Evolutionary conservation across 1,140 invertebrate genomes (phyloP).

Genomic region (Pseudomyrmex dendroicus): DNA sequence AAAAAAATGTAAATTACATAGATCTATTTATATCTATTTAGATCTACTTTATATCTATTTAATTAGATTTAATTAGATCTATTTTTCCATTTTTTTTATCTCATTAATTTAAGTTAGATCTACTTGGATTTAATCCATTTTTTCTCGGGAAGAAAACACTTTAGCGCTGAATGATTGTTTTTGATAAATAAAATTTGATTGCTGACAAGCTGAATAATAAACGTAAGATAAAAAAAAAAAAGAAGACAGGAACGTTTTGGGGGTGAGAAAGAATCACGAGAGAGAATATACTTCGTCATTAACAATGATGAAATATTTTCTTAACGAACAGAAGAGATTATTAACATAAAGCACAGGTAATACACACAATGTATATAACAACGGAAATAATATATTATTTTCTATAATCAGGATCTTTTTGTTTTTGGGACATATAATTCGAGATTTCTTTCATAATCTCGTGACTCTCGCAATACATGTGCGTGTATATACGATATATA

Average conservation of each 20-base stretch:
- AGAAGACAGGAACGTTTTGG: conserved; percentile 7
- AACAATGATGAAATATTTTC: conserved; percentile 22
- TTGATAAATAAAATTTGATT: background rate
- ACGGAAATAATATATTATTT: conserved; percentile 62
- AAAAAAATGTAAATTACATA: too few relatives aligned
- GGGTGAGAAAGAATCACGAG: conserved; percentile 21
- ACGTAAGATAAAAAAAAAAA: background rate
- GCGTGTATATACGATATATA: conserved; percentile 60
- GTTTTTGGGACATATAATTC: conserved; percentile 38
- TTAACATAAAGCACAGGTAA: conserved; percentile 26
- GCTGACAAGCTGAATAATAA: background rate
- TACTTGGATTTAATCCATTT: too few relatives aligned
- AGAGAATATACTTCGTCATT: conserved; percentile 23
- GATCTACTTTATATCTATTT: too few relatives aligned
- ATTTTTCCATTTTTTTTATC: too few relatives aligned
- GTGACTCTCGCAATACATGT: conserved; percentile 50
- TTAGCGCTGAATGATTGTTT: background rate
- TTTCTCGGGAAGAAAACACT: too few relatives aligned
- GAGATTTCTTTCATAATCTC: conserved; percentile 33
- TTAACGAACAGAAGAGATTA: conserved; percentile 24
- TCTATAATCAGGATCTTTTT: conserved; percentile 39
- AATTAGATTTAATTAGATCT: too few relatives aligned
- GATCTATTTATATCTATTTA: too few relatives aligned
- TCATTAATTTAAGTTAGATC: too few relatives aligned
- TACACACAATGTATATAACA: conserved; percentile 38